Base-by-base conservation (phyloP, 2,797 vertebrate genomes). In the Poecilia gillii region DNA sequence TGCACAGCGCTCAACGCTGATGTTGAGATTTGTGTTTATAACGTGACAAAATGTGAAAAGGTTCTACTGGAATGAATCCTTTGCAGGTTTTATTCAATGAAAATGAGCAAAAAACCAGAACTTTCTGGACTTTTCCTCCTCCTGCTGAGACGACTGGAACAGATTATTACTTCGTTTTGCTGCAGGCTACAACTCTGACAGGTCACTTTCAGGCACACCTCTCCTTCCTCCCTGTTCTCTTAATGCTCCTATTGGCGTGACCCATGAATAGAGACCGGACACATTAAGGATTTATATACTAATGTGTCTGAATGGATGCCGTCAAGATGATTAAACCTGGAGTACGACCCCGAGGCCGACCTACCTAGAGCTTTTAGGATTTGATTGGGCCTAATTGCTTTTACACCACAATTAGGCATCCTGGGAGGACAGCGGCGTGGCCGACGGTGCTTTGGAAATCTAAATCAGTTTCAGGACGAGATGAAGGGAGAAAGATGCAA, bases 321-420 rank as follows among this genome's bases (percentile, higher is more conserved):
- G 20, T 43, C 31, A 47, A 31, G 81, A 33, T 11, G 46, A 46
- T n/a, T 53, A 75, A 78, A 80, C 76, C 73, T 8, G 0, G 46
- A 5, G 70, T 41, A 28, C 73, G 75, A 87, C 84, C 83, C 73
- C 59, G 18, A 31, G 74, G 73, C 83, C 74, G 23, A 73, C 55
- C 47, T 41, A 70, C 72, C 72, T 49, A 47, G 3, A 53, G 66
- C 3, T 3, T 74, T 75, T 77, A 78, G 80, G 74, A 82, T 87
- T 82, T 75, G 18, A 84, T 81, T 81, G 74, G 20, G 43, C 82
- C 57, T 83, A 84, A 88, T 86, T 83, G 85, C 81, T 75, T 75
- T 73, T 66, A 83, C 64, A 47, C 70, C 11, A 14, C 66, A 62
- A 74, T 83, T 76, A 83, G 28, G 31, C 73, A 11, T 76, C 80